A percentile compares a stretch with the other conserved stretches of the same genome.
These are phyloP conservation scores for Drosophila leonis DNA, from an alignment of 2,888 invertebrate species.

Conservation along the genomic window DNA sequence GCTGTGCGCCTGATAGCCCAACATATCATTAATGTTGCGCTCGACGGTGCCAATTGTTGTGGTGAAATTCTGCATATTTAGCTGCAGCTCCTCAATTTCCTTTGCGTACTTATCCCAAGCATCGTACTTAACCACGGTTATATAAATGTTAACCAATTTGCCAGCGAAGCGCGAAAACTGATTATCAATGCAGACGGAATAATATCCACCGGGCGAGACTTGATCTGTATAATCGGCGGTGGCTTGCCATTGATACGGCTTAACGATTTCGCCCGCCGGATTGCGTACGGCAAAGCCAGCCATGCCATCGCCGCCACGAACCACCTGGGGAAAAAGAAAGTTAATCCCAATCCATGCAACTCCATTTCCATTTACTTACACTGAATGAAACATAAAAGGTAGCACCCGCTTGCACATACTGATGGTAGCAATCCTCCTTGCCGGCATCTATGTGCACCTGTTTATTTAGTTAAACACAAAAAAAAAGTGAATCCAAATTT, in stretches of 20 bases:
- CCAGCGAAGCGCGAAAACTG: slow-evolving; percentile 96
- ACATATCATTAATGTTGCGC: slow-evolving; percentile 93
- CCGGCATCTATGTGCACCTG: slow-evolving; percentile 95
- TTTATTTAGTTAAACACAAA: slow-evolving; percentile 3
- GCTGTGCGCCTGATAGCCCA: slow-evolving; percentile 93
- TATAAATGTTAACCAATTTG: slow-evolving; percentile 94
- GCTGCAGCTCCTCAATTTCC: slow-evolving; percentile 94
- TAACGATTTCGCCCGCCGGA: slow-evolving; percentile 93
- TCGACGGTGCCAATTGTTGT: slow-evolving; percentile 91
- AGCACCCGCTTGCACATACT: slow-evolving; percentile 96
- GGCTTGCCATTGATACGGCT: slow-evolving; percentile 96
- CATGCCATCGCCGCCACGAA: slow-evolving; percentile 97
- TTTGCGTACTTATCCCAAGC: slow-evolving; percentile 96
- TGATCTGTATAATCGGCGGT: slow-evolving; percentile 95
- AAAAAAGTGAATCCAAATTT: background rate
- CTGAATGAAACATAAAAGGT: slow-evolving; percentile 97
- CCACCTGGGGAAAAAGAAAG: slow-evolving; percentile 87
- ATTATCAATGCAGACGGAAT: slow-evolving; percentile 96
- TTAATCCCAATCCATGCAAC: slow-evolving; percentile 2
- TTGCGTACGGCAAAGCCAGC: slow-evolving; percentile 96
- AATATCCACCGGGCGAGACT: slow-evolving; percentile 92
- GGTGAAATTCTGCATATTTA: slow-evolving; percentile 96
- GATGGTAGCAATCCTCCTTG: slow-evolving; percentile 97
- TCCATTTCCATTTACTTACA: slow-evolving; percentile 86
- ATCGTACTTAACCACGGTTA: slow-evolving; percentile 96